These are phyloP conservation scores for Galeruca laticollis DNA, from an alignment of 2,888 invertebrate species.

Conservation along the genomic window DNA sequence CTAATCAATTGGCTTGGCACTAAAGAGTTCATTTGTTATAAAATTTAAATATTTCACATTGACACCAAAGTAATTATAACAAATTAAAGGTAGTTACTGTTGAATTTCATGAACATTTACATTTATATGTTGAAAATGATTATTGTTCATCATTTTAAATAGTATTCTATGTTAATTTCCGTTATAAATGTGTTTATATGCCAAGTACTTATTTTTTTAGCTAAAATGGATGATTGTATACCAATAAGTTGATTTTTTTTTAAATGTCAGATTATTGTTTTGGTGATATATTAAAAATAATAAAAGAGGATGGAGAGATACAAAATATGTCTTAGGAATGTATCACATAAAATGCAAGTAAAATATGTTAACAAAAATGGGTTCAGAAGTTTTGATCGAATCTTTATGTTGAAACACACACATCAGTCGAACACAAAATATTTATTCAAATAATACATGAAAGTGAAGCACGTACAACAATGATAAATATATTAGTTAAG, in stretches of 20 bases:
- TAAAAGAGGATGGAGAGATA: conserved; percentile 43
- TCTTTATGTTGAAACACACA: conserved; percentile 7
- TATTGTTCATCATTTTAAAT: too few relatives aligned
- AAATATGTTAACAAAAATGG: conserved; percentile 29
- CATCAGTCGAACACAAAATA: conserved; percentile 6
- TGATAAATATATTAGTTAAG: too few relatives aligned
- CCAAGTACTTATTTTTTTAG: conserved; percentile 53
- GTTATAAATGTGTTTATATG: conserved; percentile 43
- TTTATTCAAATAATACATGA: neutral
- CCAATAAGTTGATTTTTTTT: conserved; percentile 38
- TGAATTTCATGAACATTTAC: neutral
- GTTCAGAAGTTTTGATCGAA: conserved; percentile 8
- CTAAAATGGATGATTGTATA: conserved; percentile 56
- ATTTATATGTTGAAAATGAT: neutral
- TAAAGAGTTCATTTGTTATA: neutral
- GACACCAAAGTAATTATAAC: neutral
- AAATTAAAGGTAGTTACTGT: neutral
- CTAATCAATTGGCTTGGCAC: neutral
- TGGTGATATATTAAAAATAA: conserved; percentile 38
- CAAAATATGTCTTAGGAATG: conserved; percentile 56
- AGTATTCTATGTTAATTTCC: conserved; percentile 51
- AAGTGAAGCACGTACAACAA: too few relatives aligned
- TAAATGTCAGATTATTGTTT: conserved; percentile 37
- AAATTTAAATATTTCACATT: neutral
- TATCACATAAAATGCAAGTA: conserved; percentile 58